Base-by-base conservation (phyloP, 2,797 vertebrate genomes). In the Peromyscus eremicus region DNA sequence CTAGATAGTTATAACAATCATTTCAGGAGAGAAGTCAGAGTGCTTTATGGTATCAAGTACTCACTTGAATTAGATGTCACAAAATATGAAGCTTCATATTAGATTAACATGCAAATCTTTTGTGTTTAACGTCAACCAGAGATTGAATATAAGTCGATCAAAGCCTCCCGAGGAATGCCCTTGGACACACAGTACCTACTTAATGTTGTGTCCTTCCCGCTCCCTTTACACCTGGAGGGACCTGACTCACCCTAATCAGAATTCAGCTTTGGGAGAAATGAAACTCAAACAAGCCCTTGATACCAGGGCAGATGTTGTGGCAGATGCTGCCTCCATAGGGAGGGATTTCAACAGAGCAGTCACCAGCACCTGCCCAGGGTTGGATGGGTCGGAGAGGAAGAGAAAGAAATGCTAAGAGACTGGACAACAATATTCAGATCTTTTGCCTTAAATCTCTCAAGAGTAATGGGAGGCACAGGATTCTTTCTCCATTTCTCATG, bases 41-140 rank as follows among this genome's bases (percentile, higher is more conserved):
- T 60, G 23, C n/a, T 70, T 83, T 83, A 66, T n/a, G 46, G 25
- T 55, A 43, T 12, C 66, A 19, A 32, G 32, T 60, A 66, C 37
- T 83, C 52, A 40, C 19, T 68, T 87, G 21, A 86, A 55, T 70
- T 76, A 71, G 80, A 80, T 49, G 43, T 34, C 68, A 17, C 37
- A 88, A 77, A 93, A 64, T 79, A n/a, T 64, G 29, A 92, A 75
- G 81, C 79, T 95, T 95, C 43, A 1, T 76, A n/a, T 86, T 94
- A 75, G 62, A 57, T 86, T 82, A 92, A 89, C 49, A 73, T 81
- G 19, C 40, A 68, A 68, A n/a, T 79, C 64, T 87, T 87, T 77
- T 84, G 70, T 81, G 60, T 77, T 94, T 91, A 46, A 11, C 37
- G 60, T 80, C 89, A 52, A 66, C 29, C 76, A 95, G 68, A 64